phyloP scores from a whole-genome alignment of 2,888 invertebrate genomes.

The Herminia tarsipennalis region DNA sequence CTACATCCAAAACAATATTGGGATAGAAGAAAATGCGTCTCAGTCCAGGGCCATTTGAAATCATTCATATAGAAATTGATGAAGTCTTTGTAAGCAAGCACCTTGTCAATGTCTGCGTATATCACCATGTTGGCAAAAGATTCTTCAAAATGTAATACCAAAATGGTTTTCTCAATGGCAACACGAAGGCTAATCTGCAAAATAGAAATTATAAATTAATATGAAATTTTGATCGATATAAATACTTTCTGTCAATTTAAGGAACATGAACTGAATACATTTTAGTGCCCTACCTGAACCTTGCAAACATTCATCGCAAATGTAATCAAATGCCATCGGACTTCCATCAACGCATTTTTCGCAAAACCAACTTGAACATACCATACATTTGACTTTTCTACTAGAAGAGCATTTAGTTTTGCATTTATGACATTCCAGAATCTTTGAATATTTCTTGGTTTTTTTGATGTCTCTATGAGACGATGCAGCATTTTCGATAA shows the following conservation, averaged over 20 bases:
- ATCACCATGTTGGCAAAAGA: background rate
- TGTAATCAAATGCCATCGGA: conserved; percentile 4
- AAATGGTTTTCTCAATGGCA: too few species aligned
- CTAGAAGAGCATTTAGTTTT: background rate
- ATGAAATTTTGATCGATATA: too few species aligned
- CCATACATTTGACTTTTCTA: conserved; percentile 6
- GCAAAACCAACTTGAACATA: background rate
- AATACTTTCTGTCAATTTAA: background rate
- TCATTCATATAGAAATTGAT: background rate
- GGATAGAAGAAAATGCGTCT: background rate
- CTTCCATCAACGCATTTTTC: conserved; percentile 7
- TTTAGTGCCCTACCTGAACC: background rate
- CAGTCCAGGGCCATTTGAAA: background rate
- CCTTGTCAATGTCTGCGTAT: conserved; percentile 1
- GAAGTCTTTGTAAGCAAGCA: background rate
- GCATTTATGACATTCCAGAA: conserved; percentile 8
- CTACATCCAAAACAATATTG: conserved; percentile 1
- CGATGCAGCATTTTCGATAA: background rate
- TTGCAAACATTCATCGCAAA: conserved; percentile 7
- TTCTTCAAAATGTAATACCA: too few species aligned
- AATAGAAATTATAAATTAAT: too few species aligned
- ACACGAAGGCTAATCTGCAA: too few species aligned
- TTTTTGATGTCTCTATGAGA: background rate
- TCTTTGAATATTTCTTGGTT: background rate
- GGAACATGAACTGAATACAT: background rate